Base-by-base conservation (phyloP, 1,140 invertebrate species). In the Bombyx mandarina region DNA sequence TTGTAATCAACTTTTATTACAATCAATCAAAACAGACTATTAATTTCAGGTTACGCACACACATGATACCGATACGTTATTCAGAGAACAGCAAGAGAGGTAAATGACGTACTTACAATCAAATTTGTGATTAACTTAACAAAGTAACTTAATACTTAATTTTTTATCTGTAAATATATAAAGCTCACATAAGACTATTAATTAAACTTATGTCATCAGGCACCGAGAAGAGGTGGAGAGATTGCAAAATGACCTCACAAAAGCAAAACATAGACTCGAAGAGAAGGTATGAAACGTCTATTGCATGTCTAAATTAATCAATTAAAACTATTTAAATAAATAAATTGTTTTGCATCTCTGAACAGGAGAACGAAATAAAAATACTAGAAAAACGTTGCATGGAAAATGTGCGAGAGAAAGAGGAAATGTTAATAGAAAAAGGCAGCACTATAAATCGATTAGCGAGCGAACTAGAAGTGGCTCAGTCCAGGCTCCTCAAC, bases 381-480 rank as follows among this genome's bases (percentile, higher is more conserved):
- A 67, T 69, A 43, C 69, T 90, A 56, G 86, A 89, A 51, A 79
- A 81, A 42, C 82, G 88, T 8, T 90, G 89, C 63, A 77, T 83
- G 59, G 85, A 90, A 3, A 62, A 89, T n/a, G 89, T 90, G 45
- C 73, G 78, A 35, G 85, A 86, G 43, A 88, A 90, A 54, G 89
- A 90, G 61, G 76, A 83, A 6, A 79, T 90, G 62, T 54, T 91
- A 7, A 69, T 89, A 54, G 89, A 90, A 43, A 90, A 91, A 57
- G 86, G 89, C 0, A 76, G 77, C 0, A 90, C 83, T 26, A 90
- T 90, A 22, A 90, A 90, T 66, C 75, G 88, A 46, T 58, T 90
- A 0, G 88, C 82, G 8, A 60, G 70, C 8, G 89, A 89, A 5
- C 49, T 91, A n/a, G 84, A 89, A 58, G 78, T 86, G 2, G 86